A percentile compares a stretch with the other conserved stretches of the same genome.
Conservation (phyloP, 1,140 invertebrate species). For the Cheumatopsyche charites region DNA sequence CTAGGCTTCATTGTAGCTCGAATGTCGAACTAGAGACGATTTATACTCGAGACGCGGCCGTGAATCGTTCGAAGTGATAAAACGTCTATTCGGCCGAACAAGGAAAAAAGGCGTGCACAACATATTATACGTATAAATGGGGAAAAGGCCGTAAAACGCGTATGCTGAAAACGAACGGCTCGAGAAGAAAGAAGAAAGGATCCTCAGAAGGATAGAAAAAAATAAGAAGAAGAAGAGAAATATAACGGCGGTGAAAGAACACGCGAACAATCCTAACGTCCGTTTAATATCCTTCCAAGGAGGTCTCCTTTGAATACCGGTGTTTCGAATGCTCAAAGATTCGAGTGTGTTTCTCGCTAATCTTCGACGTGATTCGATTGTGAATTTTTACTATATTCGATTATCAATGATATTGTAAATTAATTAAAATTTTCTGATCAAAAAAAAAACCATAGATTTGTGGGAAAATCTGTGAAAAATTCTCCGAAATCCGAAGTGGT, state of each 20-base stretch:
- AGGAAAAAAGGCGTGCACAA: not conserved
- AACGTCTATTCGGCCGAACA: constrained; percentile 8
- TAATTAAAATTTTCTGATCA: no score
- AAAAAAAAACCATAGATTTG: no score
- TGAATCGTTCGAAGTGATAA: constrained; percentile 8
- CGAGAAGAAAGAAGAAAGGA: no score
- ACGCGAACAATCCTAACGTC: constrained; percentile 30
- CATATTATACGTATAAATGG: no score
- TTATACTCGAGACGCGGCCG: not conserved
- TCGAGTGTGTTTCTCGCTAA: not conserved
- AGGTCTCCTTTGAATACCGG: constrained; percentile 22
- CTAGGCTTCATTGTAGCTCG: not conserved
- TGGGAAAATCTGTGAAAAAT: no score
- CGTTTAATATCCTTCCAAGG: constrained; percentile 24
- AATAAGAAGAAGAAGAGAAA: not conserved
- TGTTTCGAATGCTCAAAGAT: not conserved
- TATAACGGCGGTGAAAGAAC: not conserved
- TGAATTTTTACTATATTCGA: no score
- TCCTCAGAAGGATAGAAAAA: no score
- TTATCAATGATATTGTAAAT: no score
- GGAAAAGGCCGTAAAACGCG: constrained; percentile 12
- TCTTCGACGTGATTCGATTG: no score
- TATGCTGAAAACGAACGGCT: not conserved
- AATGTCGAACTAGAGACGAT: not conserved
- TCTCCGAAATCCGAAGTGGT: no score